Base-by-base conservation (phyloP, 2,888 invertebrate species). In the Drosophila testacea region DNA sequence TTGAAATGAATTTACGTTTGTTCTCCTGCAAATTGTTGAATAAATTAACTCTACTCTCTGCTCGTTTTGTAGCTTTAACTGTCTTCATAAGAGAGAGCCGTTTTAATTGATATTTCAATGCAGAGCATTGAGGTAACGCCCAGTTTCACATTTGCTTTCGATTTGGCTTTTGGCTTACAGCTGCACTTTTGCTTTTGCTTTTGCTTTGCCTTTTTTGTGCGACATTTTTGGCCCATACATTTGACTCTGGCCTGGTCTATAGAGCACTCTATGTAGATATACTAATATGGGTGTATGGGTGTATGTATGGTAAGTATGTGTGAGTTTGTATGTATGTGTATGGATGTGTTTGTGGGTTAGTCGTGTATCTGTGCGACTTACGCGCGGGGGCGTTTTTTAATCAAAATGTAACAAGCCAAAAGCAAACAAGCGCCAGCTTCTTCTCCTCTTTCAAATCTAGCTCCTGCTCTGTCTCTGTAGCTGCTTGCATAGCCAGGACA, bases 341-440 rank as follows among this genome's bases (percentile, higher is more conserved):
- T 64, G 57, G 38, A 47, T 72, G 65, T 61, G 39, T 16, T 64
- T 79, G 62, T 76, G 64, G 54, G 63, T 70, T 71, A 67, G 73
- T 63, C 65, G 62, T 81, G 79, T 64, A 69, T 69, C 65, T 78
- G 69, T 67, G 72, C 61, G 73, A 85, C 83, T 78, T 78, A 85
- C 74, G 82, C 81, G 87, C 87, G 89, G 89, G 89, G 88, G 89
- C 85, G 82, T 85, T 86, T 84, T 86, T 86, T 86, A 86, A 86
- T 86, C 85, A 86, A 86, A 86, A 86, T 86, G 85, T 86, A 89
- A 86, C 85, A 84, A 84, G 84, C 79, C 88, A 86, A 88, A 88
- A 83, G 88, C 84, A 88, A 84, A 86, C 86, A 86, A 83, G 83
- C 68, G 73, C 66, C 75, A 56, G 57, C 79, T 11, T 39, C 38